A percentile compares a stretch with the other conserved stretches of the same genome.
These are phyloP conservation scores for zebrafish (Danio rerio) DNA, from an alignment of 2,113 vertebrate genomes.

Conservation along the genomic window DNA sequence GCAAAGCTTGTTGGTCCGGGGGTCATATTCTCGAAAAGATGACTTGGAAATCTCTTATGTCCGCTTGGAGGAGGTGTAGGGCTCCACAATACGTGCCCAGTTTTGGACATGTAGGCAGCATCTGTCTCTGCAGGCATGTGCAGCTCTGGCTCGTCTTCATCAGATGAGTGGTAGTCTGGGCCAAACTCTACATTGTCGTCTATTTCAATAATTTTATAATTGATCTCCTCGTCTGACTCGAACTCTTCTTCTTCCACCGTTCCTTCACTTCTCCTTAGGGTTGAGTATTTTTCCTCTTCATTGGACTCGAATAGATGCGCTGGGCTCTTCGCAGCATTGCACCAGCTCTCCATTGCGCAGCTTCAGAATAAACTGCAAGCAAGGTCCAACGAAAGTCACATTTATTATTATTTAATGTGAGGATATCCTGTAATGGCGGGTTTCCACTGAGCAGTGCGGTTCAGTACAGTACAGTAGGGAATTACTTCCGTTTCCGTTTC, in stretches of 20 bases:
- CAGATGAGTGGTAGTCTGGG: background rate
- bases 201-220: background rate
- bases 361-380: background rate
- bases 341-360: constrained; percentile 1
- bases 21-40: background rate
- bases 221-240: background rate
- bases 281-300: background rate
- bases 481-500: too few relatives aligned
- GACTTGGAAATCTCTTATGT: background rate
- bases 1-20: constrained; percentile 13
- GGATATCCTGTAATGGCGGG: background rate
- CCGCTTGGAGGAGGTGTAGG: background rate
- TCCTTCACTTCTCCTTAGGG: background rate
- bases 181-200: background rate
- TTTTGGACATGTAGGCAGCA: background rate
- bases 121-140: background rate
- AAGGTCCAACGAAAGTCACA: background rate
- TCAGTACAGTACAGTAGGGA: too few relatives aligned
- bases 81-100: background rate
- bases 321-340: background rate
- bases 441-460: too few relatives aligned
- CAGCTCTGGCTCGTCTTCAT: background rate
- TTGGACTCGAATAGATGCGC: background rate
- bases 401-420: background rate
- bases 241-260: background rate